A percentile compares a stretch with the other conserved stretches of the same genome.
phyloP scores from a whole-genome alignment of 2,888 invertebrate genomes.

The Trachelus iudaicus region DNA sequence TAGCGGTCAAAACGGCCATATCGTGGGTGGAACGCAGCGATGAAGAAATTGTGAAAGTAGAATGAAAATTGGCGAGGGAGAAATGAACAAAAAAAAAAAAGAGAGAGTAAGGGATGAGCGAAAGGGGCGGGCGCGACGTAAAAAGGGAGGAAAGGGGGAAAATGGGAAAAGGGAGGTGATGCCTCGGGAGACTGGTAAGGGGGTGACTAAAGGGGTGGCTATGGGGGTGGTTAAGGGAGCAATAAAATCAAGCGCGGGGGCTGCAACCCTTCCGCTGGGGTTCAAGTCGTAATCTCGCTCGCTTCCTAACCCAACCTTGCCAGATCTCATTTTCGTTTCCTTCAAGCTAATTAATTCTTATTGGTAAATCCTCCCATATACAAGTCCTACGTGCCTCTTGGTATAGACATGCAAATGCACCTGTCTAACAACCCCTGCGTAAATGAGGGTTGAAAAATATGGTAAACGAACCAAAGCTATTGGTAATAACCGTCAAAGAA shows the following conservation, averaged over 20 bases:
- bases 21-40: neutral
- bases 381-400: neutral
- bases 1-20: conserved; percentile 14
- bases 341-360: conserved; percentile 51
- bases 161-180: conserved; percentile 7
- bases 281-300: conserved; percentile 53
- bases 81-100: conserved; percentile 26
- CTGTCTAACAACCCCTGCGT: neutral
- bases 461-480: neutral
- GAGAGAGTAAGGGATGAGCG: conserved; percentile 17
- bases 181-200: conserved; percentile 12
- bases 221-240: conserved; percentile 36
- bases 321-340: conserved; percentile 57
- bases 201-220: conserved; percentile 22
- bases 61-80: conserved; percentile 17
- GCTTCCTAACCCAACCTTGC: conserved; percentile 36
- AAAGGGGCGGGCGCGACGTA: conserved; percentile 1
- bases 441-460: neutral
- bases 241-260: conserved; percentile 59
- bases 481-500: neutral
- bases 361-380: conserved; percentile 33
- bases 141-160: neutral
- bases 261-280: conserved; percentile 55
- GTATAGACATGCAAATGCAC: neutral
- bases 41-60: conserved; percentile 16